Percentiles rank a stretch among this genome's conserved stretches.
phyloP scores from a whole-genome alignment of 2,797 vertebrate species.

The Halcyon leucocephala region DNA sequence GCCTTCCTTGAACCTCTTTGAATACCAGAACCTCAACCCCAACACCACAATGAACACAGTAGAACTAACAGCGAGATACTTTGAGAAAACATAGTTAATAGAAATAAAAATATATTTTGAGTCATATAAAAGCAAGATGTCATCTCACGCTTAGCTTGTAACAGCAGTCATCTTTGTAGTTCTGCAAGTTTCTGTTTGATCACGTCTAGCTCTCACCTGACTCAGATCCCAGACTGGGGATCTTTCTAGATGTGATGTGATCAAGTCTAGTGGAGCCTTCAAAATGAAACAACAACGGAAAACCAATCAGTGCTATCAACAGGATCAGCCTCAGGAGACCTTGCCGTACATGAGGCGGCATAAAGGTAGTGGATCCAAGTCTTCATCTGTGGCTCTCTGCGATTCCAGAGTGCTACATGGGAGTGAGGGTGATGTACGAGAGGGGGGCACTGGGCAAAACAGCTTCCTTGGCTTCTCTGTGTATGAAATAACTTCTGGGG shows the following conservation, averaged over 20 bases:
- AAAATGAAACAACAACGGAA: not conserved
- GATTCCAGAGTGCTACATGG: not conserved
- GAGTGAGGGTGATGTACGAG: not conserved
- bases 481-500: not conserved
- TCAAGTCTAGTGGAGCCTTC: not conserved
- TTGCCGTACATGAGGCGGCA: not conserved
- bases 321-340: not conserved
- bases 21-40: not conserved
- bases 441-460: not conserved
- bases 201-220: fast-evolving
- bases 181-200: not conserved
- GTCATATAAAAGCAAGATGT: not conserved
- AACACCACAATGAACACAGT: not conserved
- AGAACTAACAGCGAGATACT: not conserved
- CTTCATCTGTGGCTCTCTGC: not conserved
- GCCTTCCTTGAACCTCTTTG: not conserved
- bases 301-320: not conserved
- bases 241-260: fast-evolving
- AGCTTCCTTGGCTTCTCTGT: not conserved
- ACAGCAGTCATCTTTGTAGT: not conserved
- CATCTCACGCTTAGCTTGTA: fast-evolving
- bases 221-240: not conserved
- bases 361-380: fast-evolving
- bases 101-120: not conserved
- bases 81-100: not conserved